Conservation (phyloP, 2,797 vertebrate species). For the Microctenopoma lineatum region DNA sequence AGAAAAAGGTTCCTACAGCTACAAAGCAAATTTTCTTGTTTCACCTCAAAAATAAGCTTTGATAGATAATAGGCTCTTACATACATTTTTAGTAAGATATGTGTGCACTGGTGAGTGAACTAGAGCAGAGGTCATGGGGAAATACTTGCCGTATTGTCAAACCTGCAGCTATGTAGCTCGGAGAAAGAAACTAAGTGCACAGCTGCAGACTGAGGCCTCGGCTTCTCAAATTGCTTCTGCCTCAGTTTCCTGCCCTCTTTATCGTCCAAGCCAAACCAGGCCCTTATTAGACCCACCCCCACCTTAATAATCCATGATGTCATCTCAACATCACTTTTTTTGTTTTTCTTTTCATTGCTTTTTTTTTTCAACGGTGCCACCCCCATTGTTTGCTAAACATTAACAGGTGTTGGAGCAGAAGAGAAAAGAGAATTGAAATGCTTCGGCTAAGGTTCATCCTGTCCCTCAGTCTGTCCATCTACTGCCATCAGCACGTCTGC, state of each 20-base stretch:
- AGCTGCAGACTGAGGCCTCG: slow-evolving; percentile 81
- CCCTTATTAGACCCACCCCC: slow-evolving; percentile 78
- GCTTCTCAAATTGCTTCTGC: slow-evolving; percentile 83
- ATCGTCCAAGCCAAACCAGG: slow-evolving; percentile 63
- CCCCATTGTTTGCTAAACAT: slow-evolving; percentile 79
- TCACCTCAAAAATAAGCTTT: neutral
- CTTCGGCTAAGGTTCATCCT: slow-evolving; percentile 35
- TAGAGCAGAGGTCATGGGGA: slow-evolving; percentile 76
- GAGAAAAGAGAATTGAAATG: slow-evolving; percentile 35
- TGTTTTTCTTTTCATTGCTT: slow-evolving; percentile 56
- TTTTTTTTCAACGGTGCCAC: slow-evolving; percentile 34
- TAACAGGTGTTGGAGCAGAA: slow-evolving; percentile 72
- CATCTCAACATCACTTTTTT: slow-evolving; percentile 71
- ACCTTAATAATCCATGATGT: slow-evolving; percentile 83
- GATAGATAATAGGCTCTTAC: slow-evolving; percentile 2
- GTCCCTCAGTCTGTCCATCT: slow-evolving; percentile 64
- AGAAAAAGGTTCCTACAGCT: neutral
- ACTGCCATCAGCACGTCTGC: slow-evolving; percentile 80
- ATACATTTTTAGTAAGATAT: slow-evolving; percentile 12
- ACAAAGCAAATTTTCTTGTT: neutral
- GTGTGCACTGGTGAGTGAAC: slow-evolving; percentile 48
- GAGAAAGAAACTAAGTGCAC: slow-evolving; percentile 73
- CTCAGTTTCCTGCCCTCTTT: slow-evolving; percentile 81
- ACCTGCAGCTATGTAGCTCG: slow-evolving; percentile 67
- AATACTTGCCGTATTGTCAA: slow-evolving; percentile 70